phyloP scores from a whole-genome alignment of 1,140 invertebrate species.

The Philopotamus ludificatus region DNA sequence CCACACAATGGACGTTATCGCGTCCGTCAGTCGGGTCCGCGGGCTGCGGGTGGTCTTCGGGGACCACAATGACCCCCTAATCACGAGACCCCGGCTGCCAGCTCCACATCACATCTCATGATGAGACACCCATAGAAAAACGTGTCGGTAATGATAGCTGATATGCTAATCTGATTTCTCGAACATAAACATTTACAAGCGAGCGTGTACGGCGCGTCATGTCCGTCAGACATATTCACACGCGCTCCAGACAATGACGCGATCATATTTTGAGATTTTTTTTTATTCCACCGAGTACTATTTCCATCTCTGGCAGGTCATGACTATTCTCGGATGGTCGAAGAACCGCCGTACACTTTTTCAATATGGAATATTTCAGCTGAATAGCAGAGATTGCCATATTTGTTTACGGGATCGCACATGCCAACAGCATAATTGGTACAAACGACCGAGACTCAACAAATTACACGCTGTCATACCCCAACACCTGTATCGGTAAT shows the following conservation, averaged over 20 bases:
- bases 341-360: too few relatives aligned
- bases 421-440: neutral
- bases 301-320: too few relatives aligned
- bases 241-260: neutral
- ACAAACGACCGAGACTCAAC: neutral
- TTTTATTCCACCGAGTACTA: neutral
- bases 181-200: slow-evolving; percentile 14
- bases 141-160: slow-evolving; percentile 9
- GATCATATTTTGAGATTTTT: neutral
- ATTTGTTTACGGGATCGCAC: too few relatives aligned
- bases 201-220: neutral
- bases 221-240: neutral
- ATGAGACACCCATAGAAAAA: neutral
- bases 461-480: neutral
- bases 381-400: too few relatives aligned
- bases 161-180: slow-evolving; percentile 27
- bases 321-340: too few relatives aligned
- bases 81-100: slow-evolving; percentile 10
- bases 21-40: slow-evolving; percentile 14
- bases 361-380: too few relatives aligned
- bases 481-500: slow-evolving; percentile 4
- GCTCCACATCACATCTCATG: neutral
- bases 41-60: slow-evolving; percentile 18
- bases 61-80: slow-evolving; percentile 26
- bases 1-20: slow-evolving; percentile 23